Evolutionary conservation across 1,140 invertebrate genomes (phyloP).

Genomic region (Gryon sp.): DNA sequence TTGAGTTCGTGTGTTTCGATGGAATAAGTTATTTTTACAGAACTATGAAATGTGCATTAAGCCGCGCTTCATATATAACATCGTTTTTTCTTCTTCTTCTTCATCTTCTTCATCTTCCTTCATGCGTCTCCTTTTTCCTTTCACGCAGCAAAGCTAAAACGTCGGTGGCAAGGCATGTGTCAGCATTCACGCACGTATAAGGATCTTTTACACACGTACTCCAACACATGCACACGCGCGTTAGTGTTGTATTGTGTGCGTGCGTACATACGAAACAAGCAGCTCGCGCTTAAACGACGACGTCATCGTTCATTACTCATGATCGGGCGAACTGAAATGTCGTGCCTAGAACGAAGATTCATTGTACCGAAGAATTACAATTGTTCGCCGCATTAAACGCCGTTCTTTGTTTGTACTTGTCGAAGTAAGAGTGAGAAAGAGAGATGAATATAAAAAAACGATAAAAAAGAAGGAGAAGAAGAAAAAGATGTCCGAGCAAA

Average conservation of each 20-base stretch:
- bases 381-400: slow-evolving; percentile 37
- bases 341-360: slow-evolving; percentile 58
- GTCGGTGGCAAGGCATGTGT: slow-evolving; percentile 54
- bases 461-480: background rate
- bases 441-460: background rate
- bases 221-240: slow-evolving; percentile 8
- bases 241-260: slow-evolving; percentile 25
- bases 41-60: slow-evolving; percentile 41
- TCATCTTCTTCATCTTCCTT: slow-evolving; percentile 6
- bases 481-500: background rate
- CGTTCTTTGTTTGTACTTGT: slow-evolving; percentile 39
- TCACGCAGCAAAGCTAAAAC: slow-evolving; percentile 30
- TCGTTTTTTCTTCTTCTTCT: slow-evolving; percentile 1
- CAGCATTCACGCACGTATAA: slow-evolving; percentile 51
- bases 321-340: slow-evolving; percentile 49
- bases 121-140: slow-evolving; percentile 29
- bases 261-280: slow-evolving; percentile 46
- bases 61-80: slow-evolving; percentile 39
- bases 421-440: slow-evolving; percentile 8
- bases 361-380: slow-evolving; percentile 58
- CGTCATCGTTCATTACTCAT: slow-evolving; percentile 64
- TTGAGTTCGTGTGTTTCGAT: slow-evolving; percentile 7
- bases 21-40: slow-evolving; percentile 51
- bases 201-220: slow-evolving; percentile 5
- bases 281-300: slow-evolving; percentile 61